phyloP scores from a whole-genome alignment of 2,797 vertebrate genomes.

The Buceros bicornis region DNA sequence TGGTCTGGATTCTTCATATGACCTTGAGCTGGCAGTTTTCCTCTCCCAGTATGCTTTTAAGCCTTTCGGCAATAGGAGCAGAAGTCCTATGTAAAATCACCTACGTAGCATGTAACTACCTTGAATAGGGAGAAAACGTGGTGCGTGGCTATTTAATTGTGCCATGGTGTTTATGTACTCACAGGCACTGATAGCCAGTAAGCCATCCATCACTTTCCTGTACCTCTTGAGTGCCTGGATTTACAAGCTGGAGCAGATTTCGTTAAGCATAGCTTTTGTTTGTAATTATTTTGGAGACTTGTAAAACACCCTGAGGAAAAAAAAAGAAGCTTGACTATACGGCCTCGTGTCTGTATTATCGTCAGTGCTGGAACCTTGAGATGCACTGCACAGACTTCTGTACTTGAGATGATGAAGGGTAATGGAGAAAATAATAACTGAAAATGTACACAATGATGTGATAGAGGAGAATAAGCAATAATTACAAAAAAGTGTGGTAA shows the following conservation, averaged over 20 bases:
- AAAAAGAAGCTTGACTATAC: not conserved
- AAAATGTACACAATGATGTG: not conserved
- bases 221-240: not conserved
- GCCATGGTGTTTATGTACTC: not conserved
- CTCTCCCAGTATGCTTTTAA: conserved; percentile 13
- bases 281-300: not conserved
- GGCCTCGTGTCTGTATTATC: not conserved
- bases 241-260: not conserved
- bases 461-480: not conserved
- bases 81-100: not conserved
- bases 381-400: not conserved
- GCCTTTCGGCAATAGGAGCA: conserved; percentile 14
- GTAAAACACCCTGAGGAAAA: not conserved
- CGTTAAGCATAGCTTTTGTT: not conserved
- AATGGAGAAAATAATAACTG: not conserved
- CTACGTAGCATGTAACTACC: not conserved
- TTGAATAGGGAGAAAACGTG: not conserved
- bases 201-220: not conserved
- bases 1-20: not conserved
- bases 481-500: not conserved
- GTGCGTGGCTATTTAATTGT: not conserved
- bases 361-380: not conserved
- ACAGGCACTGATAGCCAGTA: not conserved
- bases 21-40: conserved; percentile 24
- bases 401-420: not conserved